phyloP scores from a whole-genome alignment of 1,140 invertebrate genomes.

The Hirudo medicinalis region DNA sequence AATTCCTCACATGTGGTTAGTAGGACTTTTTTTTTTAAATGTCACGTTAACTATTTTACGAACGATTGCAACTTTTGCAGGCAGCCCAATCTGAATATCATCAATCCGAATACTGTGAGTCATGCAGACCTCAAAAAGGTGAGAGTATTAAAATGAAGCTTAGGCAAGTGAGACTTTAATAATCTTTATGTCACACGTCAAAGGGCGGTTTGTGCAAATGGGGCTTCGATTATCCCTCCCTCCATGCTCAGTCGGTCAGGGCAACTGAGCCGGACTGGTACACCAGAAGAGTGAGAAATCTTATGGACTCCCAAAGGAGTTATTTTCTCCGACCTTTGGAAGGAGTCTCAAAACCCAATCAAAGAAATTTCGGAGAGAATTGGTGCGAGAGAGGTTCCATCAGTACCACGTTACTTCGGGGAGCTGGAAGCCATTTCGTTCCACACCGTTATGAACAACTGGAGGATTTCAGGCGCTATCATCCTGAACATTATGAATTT shows the following conservation, averaged over 20 bases:
- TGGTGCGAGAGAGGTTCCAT: no score
- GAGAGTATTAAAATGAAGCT: conserved; percentile 2
- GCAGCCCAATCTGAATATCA: conserved; percentile 6
- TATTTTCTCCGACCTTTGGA: not conserved
- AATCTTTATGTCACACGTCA: not conserved
- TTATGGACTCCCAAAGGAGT: not conserved
- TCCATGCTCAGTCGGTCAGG: not conserved
- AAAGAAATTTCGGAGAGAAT: no score
- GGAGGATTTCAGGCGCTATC: no score
- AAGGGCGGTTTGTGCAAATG: not conserved
- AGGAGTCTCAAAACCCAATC: no score
- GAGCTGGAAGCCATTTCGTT: no score
- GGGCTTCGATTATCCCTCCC: not conserved
- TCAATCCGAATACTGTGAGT: not conserved
- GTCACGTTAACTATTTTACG: not conserved
- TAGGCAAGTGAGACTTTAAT: not conserved
- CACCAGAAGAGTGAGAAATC: conserved; percentile 7
- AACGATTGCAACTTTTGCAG: not conserved
- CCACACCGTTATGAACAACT: no score
- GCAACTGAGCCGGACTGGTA: conserved; percentile 7
- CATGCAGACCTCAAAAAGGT: conserved; percentile 1
- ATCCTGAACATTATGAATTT: no score
- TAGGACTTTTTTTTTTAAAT: not conserved
- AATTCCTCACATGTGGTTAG: conserved; percentile 7
- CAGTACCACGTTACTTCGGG: no score